Percentiles rank a stretch among this genome's conserved stretches.
Conservation (phyloP, 2,888 invertebrate genomes). For the Conomelus anceps region DNA sequence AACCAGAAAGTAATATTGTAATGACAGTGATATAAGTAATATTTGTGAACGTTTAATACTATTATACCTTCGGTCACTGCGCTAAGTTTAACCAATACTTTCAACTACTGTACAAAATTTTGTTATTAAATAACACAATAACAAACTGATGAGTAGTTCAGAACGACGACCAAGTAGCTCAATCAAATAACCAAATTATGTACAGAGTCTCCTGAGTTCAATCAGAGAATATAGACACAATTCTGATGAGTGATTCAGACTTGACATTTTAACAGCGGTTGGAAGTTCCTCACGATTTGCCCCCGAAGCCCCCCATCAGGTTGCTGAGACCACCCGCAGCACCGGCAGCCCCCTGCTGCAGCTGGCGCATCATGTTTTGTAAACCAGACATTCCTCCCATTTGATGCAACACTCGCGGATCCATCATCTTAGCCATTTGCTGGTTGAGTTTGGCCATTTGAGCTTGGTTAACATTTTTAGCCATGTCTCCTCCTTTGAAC, state of each 20-base stretch:
- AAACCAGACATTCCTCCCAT: conserved; percentile 91
- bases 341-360: conserved; percentile 60
- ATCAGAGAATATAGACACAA: background rate
- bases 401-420: conserved; percentile 94
- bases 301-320: conserved; percentile 53
- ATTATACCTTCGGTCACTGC: background rate
- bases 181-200: background rate
- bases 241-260: too few relatives aligned
- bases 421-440: conserved; percentile 99
- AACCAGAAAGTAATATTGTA: background rate
- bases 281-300: conserved; percentile 32
- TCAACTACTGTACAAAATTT: background rate
- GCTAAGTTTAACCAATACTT: background rate
- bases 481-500: conserved; percentile 98
- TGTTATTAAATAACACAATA: background rate
- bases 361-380: conserved; percentile 95
- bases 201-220: background rate
- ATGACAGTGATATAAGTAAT: background rate
- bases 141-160: background rate
- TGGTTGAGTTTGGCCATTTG: conserved; percentile 99
- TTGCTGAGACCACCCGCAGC: conserved; percentile 48
- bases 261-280: background rate
- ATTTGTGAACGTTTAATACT: background rate
- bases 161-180: background rate
- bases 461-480: conserved; percentile 95